Percentiles rank a stretch among this genome's conserved stretches.
phyloP scores from a whole-genome alignment of 2,113 vertebrate species.

The Trichechus manatus region DNA sequence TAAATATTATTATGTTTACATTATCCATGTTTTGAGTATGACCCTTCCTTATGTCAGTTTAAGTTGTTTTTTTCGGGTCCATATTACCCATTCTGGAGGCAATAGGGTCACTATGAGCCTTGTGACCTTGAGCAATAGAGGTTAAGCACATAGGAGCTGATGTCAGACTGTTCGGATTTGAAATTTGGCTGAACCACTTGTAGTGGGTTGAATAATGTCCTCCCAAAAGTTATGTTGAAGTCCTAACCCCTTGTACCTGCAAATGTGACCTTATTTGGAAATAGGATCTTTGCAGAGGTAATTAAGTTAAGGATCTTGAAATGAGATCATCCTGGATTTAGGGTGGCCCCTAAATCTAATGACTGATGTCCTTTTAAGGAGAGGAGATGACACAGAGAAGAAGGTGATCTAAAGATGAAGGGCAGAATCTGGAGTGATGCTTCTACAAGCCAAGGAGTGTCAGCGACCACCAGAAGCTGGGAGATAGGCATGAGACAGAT shows the following conservation, averaged over 20 bases:
- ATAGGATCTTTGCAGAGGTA: not conserved
- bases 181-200: not conserved
- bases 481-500: not conserved
- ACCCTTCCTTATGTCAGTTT: not conserved
- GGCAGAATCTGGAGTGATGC: not conserved
- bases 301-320: not conserved
- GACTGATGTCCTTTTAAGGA: not conserved
- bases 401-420: not conserved
- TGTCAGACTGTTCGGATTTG: not conserved
- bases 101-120: not conserved
- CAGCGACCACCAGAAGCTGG: not conserved
- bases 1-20: not conserved
- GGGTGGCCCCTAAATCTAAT: too few species aligned
- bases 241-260: not conserved
- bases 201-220: not conserved
- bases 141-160: not conserved
- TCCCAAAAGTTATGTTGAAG: too few species aligned
- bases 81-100: not conserved
- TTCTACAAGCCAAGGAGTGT: not conserved
- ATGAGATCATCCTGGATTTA: not conserved
- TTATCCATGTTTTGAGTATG: not conserved
- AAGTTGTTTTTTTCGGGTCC: constrained; percentile 6
- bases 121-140: not conserved
- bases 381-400: not conserved
- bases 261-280: not conserved